These are phyloP conservation scores for Idris sp. DNA, from an alignment of 1,140 invertebrate species.

Conservation along the genomic window DNA sequence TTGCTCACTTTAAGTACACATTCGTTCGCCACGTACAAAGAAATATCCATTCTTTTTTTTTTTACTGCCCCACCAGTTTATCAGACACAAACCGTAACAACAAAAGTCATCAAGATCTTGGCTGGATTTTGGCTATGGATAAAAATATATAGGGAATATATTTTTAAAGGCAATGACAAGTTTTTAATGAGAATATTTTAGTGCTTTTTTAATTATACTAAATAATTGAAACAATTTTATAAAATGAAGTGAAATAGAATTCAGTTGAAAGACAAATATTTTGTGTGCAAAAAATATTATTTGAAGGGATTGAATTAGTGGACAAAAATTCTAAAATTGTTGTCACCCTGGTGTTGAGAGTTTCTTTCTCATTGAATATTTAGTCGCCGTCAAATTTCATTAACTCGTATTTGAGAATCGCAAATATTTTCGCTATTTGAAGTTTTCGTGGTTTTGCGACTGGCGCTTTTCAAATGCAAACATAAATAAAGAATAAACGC, in stretches of 20 bases:
- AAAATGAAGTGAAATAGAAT: too few species aligned
- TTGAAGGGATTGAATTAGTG: too few species aligned
- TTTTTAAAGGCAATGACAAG: too few species aligned
- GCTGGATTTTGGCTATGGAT: not conserved
- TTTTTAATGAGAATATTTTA: too few species aligned
- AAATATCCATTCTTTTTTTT: constrained; percentile 43
- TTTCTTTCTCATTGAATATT: constrained; percentile 26
- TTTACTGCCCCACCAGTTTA: constrained; percentile 31
- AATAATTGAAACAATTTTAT: too few species aligned
- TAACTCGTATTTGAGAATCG: constrained; percentile 14
- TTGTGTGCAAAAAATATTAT: too few species aligned
- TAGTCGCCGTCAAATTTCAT: constrained; percentile 30
- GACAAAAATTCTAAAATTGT: not conserved
- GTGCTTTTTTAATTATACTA: too few species aligned
- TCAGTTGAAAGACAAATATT: too few species aligned
- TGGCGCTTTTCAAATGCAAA: constrained; percentile 62
- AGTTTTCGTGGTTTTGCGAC: constrained; percentile 44
- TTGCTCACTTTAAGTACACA: constrained; percentile 60
- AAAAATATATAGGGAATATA: too few species aligned
- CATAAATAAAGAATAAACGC: constrained; percentile 73
- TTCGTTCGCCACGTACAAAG: constrained; percentile 48
- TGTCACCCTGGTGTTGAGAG: not conserved
- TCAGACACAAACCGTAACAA: constrained; percentile 17
- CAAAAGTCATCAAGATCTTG: constrained; percentile 31
- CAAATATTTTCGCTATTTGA: constrained; percentile 53